Percentiles rank a stretch among this genome's conserved stretches.
Conservation (phyloP, 2,888 invertebrate species). For the Disparrhopalites patrizii region DNA sequence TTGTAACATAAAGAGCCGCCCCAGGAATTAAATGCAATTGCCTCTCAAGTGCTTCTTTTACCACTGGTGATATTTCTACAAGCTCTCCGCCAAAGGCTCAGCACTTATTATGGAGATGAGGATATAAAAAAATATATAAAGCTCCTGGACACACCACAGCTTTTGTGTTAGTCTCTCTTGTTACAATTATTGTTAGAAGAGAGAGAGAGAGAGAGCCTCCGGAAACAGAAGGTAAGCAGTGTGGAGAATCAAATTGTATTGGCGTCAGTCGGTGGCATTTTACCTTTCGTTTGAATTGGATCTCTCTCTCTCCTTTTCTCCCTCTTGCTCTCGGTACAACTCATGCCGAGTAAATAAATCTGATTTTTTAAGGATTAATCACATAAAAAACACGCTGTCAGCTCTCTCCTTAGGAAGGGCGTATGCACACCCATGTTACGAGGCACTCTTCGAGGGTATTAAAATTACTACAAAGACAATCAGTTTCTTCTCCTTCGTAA, state of each 20-base stretch:
- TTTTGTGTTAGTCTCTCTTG: too few species aligned
- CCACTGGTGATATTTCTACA: background rate
- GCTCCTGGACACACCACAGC: too few species aligned
- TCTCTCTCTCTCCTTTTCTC: too few species aligned
- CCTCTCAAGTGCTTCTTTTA: too few species aligned
- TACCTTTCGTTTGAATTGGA: constrained; percentile 29
- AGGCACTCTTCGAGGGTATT: too few species aligned
- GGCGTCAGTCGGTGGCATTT: constrained; percentile 25
- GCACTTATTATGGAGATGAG: background rate
- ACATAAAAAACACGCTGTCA: constrained; percentile 6
- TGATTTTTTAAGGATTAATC: constrained; percentile 19
- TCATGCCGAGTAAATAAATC: constrained; percentile 29
- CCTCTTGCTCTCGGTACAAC: too few species aligned
- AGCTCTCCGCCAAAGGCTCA: background rate
- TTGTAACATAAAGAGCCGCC: too few species aligned
- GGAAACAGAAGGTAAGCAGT: constrained; percentile 28
- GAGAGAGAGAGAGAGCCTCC: constrained; percentile 13
- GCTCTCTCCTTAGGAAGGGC: background rate
- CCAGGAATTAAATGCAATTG: too few species aligned
- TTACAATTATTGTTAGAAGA: constrained; percentile 8
- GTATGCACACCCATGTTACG: background rate
- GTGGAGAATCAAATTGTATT: constrained; percentile 25
- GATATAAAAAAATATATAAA: background rate
- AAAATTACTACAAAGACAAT: too few species aligned
- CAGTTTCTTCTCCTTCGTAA: too few species aligned